Evolutionary conservation across 1,140 invertebrate genomes (phyloP), one percentile per base, ranked within the genome.

Genomic region (Himalopsyche phryganea): DNA sequence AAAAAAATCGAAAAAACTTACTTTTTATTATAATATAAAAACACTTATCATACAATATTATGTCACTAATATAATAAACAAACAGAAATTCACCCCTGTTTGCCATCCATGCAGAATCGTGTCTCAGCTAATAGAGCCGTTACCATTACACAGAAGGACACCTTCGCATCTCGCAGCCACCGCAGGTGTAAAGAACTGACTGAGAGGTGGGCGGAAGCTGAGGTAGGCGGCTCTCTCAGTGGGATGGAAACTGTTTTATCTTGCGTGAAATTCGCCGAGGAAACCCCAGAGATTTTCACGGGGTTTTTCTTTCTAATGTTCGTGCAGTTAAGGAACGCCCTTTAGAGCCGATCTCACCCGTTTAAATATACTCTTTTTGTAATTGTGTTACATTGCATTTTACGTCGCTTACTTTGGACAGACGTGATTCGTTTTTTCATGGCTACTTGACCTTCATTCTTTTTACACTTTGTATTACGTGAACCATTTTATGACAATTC

Each of bases 251-350:
- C 48, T 50, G 58, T 32, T 60, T 60, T 60, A 60, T 60, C 58
- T 60, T 59, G 49, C 57, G 57, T 59, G 57, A 60, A 60, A 60
- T 53, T 60, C 28, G 35, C 9, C 20, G 36, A n/a, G 36, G 46
- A 38, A 52, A 17, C 40, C 49, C 50, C 17, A n/a, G 50, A 51
- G 49, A 44, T 59, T 28, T 28, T 28, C 23, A 28, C 36, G 11
- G 13, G 13, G 41, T 55, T 45, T 59, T 52, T 59, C 50, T 59
- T 59, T 32, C 10, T 15, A 41, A 44, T 40, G 41, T 23, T 59
- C 14, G 14, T 52, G 28, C 35, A 33, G 45, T 47, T 40, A 57
- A 50, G 19, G 35, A 52, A 45, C 23, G 33, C 55, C 48, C 44
- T 48, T 58, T 18, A 45, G 48, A 58, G 55, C 55, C 55, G 50